A percentile compares a stretch with the other conserved stretches of the same genome.
phyloP scores from a whole-genome alignment of 23 tunicate species.

The Ciona savignyi region DNA sequence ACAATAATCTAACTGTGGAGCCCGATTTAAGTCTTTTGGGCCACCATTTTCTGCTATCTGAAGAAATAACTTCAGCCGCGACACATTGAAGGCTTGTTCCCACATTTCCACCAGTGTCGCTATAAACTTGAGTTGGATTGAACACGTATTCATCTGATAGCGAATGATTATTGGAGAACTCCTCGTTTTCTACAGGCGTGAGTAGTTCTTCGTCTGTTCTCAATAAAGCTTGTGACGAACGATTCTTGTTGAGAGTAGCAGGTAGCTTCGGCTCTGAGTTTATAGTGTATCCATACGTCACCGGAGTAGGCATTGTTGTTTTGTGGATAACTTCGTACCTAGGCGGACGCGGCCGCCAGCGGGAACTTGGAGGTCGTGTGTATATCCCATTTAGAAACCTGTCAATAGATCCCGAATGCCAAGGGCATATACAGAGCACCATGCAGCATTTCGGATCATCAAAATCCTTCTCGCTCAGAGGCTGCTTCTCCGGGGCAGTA shows the following conservation, averaged over 20 bases:
- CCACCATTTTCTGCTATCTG: not conserved
- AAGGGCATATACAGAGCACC: not conserved
- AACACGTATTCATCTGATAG: not conserved
- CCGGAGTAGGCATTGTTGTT: not conserved
- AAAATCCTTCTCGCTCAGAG: not conserved
- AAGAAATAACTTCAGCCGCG: not conserved
- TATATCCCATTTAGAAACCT: not conserved
- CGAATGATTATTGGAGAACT: not conserved
- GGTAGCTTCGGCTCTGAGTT: no score
- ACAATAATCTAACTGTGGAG: not conserved
- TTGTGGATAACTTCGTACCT: not conserved
- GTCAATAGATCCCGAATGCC: not conserved
- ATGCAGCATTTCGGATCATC: not conserved
- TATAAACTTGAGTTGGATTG: not conserved
- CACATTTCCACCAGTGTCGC: not conserved
- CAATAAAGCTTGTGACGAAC: not conserved
- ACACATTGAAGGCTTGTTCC: not conserved
- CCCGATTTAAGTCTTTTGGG: not conserved
- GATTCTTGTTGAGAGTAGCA: not conserved
- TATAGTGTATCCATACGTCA: not conserved
- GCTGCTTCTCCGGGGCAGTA: not conserved
- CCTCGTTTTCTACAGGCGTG: not conserved
- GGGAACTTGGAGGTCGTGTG: not conserved
- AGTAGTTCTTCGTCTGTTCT: not conserved
- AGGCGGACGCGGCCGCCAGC: not conserved